These are phyloP conservation scores for Thrips palmi DNA, from an alignment of 1,140 invertebrate genomes.

Conservation along the genomic window DNA sequence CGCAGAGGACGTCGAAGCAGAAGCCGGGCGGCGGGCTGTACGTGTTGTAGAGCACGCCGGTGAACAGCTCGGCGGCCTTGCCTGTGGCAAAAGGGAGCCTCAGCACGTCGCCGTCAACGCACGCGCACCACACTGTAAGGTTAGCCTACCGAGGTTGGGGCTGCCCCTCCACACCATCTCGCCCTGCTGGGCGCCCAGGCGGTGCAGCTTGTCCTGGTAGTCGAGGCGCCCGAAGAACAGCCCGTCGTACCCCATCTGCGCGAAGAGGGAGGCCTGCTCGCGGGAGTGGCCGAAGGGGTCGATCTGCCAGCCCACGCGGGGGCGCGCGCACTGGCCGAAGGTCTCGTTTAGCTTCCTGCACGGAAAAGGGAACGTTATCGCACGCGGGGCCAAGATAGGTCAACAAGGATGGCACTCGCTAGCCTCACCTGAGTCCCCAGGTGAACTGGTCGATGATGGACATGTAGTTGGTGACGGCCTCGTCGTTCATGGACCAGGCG, in stretches of 20 bases:
- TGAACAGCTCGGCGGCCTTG: slow-evolving; percentile 40
- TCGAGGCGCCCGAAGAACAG: slow-evolving; percentile 56
- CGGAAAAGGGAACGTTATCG: slow-evolving; percentile 5
- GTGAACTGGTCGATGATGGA: slow-evolving; percentile 87
- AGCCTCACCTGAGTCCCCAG: slow-evolving; percentile 44
- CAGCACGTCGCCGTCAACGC: no score
- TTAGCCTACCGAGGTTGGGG: slow-evolving; percentile 28
- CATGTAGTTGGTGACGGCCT: slow-evolving; percentile 80
- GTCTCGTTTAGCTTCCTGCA: slow-evolving; percentile 35
- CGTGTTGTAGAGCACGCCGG: slow-evolving; percentile 50
- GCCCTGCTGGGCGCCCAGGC: slow-evolving; percentile 40
- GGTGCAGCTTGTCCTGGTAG: slow-evolving; percentile 45
- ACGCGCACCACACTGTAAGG: no score
- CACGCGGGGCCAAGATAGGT: not conserved
- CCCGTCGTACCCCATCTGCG: slow-evolving; percentile 52
- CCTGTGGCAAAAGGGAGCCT: slow-evolving; percentile 24
- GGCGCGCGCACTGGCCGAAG: slow-evolving; percentile 42
- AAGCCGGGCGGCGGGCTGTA: slow-evolving; percentile 72
- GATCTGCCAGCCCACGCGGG: slow-evolving; percentile 54
- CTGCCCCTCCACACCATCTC: slow-evolving; percentile 62
- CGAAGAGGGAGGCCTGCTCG: slow-evolving; percentile 48
- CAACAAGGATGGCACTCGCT: not conserved
- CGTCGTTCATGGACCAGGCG: slow-evolving; percentile 88
- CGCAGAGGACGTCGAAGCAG: slow-evolving; percentile 73
- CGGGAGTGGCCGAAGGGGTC: slow-evolving; percentile 56